These are phyloP conservation scores for Agapornis canus DNA, from an alignment of 2,797 vertebrate species.

Conservation along the genomic window DNA sequence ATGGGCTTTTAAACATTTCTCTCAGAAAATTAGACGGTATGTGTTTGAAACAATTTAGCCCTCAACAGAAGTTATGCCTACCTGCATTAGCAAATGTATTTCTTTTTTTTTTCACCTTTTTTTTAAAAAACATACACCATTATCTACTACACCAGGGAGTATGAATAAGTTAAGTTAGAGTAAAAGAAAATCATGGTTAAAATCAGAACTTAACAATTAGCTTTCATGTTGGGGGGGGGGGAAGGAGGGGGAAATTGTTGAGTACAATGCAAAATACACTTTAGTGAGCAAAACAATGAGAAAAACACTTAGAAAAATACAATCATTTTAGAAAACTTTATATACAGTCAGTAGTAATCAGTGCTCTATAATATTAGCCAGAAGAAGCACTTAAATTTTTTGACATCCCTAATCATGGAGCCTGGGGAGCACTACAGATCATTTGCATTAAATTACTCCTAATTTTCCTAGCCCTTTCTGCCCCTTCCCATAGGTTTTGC, in stretches of 20 bases:
- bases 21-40: conserved; percentile 12
- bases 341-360: conserved; percentile 70
- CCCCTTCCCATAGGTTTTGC: conserved; percentile 65
- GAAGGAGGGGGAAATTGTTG: neutral
- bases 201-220: conserved; percentile 59
- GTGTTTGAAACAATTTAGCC: neutral
- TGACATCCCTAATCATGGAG: conserved; percentile 76
- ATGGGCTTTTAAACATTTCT: neutral
- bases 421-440: conserved; percentile 72
- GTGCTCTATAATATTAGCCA: conserved; percentile 74
- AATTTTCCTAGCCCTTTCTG: conserved; percentile 68
- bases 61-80: neutral
- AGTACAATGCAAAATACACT: conserved; percentile 47
- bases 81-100: conserved; percentile 1
- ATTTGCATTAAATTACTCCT: conserved; percentile 84
- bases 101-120: neutral
- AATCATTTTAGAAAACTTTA: conserved; percentile 59
- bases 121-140: neutral
- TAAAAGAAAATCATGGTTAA: conserved; percentile 49
- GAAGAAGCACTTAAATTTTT: conserved; percentile 76
- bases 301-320: conserved; percentile 44
- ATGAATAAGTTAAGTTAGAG: conserved; percentile 68
- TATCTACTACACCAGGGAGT: conserved; percentile 54
- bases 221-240: conserved; percentile 2
- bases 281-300: conserved; percentile 57